Conservation (phyloP, 2,797 vertebrate species). For the Synanceia verrucosa region DNA sequence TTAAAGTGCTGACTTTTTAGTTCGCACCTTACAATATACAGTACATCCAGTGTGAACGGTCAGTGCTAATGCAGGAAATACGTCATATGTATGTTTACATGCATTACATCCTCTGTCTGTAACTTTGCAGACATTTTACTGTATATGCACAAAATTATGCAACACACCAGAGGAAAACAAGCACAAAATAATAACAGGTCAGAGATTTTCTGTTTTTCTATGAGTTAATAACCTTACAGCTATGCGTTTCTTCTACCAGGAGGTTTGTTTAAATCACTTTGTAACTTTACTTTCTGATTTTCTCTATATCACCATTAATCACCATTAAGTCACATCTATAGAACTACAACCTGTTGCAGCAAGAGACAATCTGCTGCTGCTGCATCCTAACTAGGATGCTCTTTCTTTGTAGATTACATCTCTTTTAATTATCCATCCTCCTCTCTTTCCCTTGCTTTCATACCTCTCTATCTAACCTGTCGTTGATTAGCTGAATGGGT, state of each 20-base stretch:
- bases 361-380: neutral
- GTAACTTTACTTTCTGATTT: neutral
- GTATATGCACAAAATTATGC: too few species aligned
- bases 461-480: conserved; percentile 53
- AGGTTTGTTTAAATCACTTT: neutral
- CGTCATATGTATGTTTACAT: too few species aligned
- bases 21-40: neutral
- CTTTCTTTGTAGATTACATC: conserved; percentile 20
- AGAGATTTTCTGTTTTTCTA: too few species aligned
- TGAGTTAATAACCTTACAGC: too few species aligned
- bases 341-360: neutral
- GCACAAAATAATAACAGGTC: too few species aligned
- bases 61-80: neutral
- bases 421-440: conserved; percentile 52
- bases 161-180: too few species aligned
- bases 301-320: too few species aligned
- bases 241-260: neutral
- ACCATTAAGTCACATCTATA: neutral
- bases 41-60: neutral
- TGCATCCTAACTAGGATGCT: conserved; percentile 50
- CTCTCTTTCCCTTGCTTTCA: conserved; percentile 39
- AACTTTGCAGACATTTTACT: too few species aligned
- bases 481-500: conserved; percentile 68
- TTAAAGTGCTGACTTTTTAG: neutral
- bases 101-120: too few species aligned